Conservation (phyloP, 2,888 invertebrate genomes). For the Rhingia campestris region DNA sequence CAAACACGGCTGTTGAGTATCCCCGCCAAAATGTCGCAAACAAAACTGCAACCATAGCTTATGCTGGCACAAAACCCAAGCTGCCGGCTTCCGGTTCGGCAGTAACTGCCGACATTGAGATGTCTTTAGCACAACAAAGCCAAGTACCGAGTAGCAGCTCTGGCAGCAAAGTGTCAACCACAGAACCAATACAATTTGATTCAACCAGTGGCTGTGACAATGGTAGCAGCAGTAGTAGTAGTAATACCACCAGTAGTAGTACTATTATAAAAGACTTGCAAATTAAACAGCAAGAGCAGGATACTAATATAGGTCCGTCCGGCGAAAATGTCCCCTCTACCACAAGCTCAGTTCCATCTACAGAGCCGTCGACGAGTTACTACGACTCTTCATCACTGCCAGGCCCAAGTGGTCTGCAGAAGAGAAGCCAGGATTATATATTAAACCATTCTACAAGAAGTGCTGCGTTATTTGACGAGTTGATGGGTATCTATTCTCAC, state of each 20-base stretch:
- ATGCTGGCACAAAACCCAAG: conserved; percentile 36
- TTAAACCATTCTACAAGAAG: conserved; percentile 18
- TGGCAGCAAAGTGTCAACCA: conserved; percentile 19
- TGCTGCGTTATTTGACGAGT: conserved; percentile 28
- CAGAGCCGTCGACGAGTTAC: conserved; percentile 74
- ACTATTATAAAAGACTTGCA: conserved; percentile 16
- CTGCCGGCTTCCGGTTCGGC: conserved; percentile 7
- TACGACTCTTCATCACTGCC: conserved; percentile 60
- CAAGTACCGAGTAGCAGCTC: conserved; percentile 25
- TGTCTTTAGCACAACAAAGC: conserved; percentile 9
- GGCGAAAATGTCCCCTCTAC: conserved; percentile 7
- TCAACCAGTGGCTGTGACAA: conserved; percentile 41
- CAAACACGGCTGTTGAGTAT: conserved; percentile 15
- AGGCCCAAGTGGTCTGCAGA: conserved; percentile 68
- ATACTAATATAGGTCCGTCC: conserved; percentile 2
- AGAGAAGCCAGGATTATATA: conserved; percentile 18
- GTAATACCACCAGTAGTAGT: conserved; percentile 16
- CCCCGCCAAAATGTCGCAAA: conserved; percentile 18
- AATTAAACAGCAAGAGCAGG: conserved; percentile 3
- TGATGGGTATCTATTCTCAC: conserved; percentile 18
- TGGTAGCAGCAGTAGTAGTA: conserved; percentile 19
- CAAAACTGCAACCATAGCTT: conserved; percentile 23
- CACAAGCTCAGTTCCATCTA: conserved; percentile 73
- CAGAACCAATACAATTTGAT: conserved; percentile 35
- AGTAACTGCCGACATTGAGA: conserved; percentile 59